Evolutionary conservation across 2,797 vertebrate genomes (phyloP), one percentile per base, ranked within the genome.

Genomic region (Orestias chungarensis): DNA sequence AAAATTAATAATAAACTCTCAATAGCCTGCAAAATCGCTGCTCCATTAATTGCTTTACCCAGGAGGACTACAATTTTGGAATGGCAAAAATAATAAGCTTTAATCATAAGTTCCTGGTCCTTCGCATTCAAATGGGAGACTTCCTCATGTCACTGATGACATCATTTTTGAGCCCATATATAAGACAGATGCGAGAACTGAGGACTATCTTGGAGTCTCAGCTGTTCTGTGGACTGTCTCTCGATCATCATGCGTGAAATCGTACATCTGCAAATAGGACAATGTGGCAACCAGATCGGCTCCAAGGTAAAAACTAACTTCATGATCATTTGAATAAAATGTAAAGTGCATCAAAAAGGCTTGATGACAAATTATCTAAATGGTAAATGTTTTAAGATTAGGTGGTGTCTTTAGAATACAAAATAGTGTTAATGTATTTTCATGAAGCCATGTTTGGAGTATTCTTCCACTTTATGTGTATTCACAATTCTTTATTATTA

Each of bases 281-380:
- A 99, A 89, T 99, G 98, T 55, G 98, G 98, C 49, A 99, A 99
- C 94, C 98, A 99, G 91, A 98, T 98, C 1, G 97, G 98, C 87
- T 90, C 96, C 38, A 98, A 99, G 97, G 98, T 99, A 94, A 93
- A 66, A 59, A 64, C 2, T 23, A 8, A 65, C 66, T 1, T 66
- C 59, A 12, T 70, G 64, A 7, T 20, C 23, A 67, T 50, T 10
- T 54, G n/a, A 23, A 55, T 59, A 50, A 46, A 49, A 10, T 18
- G 2, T 50, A 4, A 65, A 11, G 47, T 42, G 38, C 25, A 42
- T 40, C 23, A 62, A n/a, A n/a, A n/a, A n/a, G n/a, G n/a, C n/a
- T n/a, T n/a, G n/a, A n/a, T n/a, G n/a, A n/a, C n/a, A n/a, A 15
- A 62, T 25, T 5, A 62, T 2, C 6, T n/a, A 12, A 23, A 42